These are phyloP conservation scores for Pseudomyrmex gracilis DNA, from an alignment of 1,140 invertebrate species.

Conservation along the genomic window DNA sequence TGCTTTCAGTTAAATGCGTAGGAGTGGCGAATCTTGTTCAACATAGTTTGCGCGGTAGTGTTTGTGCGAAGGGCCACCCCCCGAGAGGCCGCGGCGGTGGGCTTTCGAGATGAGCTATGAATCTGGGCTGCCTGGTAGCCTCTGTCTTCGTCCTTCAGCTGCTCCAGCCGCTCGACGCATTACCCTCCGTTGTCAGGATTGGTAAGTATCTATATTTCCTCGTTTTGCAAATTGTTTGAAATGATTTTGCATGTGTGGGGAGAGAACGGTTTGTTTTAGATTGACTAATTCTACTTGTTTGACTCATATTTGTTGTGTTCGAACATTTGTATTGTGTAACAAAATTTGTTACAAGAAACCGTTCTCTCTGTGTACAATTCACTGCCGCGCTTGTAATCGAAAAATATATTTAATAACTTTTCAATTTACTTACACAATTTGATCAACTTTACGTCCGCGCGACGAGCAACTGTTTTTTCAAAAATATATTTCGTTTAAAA, in stretches of 20 bases:
- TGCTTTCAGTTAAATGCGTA: constrained; percentile 64
- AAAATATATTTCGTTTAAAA: no score
- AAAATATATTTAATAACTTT: no score
- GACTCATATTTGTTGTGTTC: no score
- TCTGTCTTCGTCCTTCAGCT: constrained; percentile 81
- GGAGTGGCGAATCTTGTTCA: constrained; percentile 21
- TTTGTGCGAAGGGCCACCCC: constrained; percentile 64
- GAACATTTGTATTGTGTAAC: no score
- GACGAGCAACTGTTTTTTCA: no score
- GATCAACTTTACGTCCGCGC: no score
- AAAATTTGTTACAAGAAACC: no score
- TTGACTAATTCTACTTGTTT: no score
- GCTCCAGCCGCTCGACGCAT: constrained; percentile 78
- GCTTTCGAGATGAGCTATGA: constrained; percentile 86
- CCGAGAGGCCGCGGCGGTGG: constrained; percentile 73
- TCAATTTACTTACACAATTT: no score
- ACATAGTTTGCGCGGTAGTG: constrained; percentile 64
- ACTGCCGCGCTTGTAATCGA: no score
- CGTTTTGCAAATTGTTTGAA: not conserved
- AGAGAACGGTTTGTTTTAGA: no score
- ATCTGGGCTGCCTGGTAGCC: constrained; percentile 84
- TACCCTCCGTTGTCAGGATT: constrained; percentile 84
- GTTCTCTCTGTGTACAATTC: no score
- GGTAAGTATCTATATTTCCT: constrained; percentile 76
- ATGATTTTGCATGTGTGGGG: not conserved